A percentile compares a stretch with the other conserved stretches of the same genome.
These are phyloP conservation scores for Acrobasis consociella DNA, from an alignment of 2,888 invertebrate species.

Conservation along the genomic window DNA sequence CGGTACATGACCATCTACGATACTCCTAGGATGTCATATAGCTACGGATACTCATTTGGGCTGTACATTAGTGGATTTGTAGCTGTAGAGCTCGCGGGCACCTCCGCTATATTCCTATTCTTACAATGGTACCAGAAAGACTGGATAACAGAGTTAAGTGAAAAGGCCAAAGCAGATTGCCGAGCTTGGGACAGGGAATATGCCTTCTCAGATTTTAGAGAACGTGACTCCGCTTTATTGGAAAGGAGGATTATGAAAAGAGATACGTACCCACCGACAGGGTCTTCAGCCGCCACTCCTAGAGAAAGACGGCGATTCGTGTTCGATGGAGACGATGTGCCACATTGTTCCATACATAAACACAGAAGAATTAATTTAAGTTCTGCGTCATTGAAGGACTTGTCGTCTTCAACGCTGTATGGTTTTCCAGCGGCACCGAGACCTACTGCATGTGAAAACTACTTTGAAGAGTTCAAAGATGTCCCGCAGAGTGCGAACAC, in stretches of 20 bases:
- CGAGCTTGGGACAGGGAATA: constrained; percentile 79
- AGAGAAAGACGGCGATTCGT: constrained; percentile 84
- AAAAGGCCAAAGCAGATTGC: constrained; percentile 76
- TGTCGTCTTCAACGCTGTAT: constrained; percentile 81
- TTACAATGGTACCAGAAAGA: constrained; percentile 90
- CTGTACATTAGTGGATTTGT: constrained; percentile 93
- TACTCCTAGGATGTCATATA: constrained; percentile 91
- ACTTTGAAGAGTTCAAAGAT: constrained; percentile 82
- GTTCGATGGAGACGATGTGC: constrained; percentile 83
- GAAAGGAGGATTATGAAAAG: constrained; percentile 76
- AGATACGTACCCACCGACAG: constrained; percentile 71
- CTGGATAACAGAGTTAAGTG: constrained; percentile 79
- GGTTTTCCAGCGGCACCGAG: constrained; percentile 85
- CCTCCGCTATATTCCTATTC: constrained; percentile 93
- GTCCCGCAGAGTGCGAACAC: constrained; percentile 80
- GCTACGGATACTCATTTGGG: constrained; percentile 94
- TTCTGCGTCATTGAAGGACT: constrained; percentile 83
- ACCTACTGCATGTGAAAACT: constrained; percentile 84
- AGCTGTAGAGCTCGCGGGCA: constrained; percentile 92
- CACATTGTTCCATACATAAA: constrained; percentile 83
- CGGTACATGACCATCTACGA: constrained; percentile 90
- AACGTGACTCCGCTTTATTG: constrained; percentile 67
- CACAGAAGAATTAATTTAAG: constrained; percentile 76
- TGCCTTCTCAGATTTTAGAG: constrained; percentile 75
- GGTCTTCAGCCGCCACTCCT: constrained; percentile 74